Evolutionary conservation across 2,113 vertebrate genomes (phyloP).

Genomic region (Tupaia tana): DNA sequence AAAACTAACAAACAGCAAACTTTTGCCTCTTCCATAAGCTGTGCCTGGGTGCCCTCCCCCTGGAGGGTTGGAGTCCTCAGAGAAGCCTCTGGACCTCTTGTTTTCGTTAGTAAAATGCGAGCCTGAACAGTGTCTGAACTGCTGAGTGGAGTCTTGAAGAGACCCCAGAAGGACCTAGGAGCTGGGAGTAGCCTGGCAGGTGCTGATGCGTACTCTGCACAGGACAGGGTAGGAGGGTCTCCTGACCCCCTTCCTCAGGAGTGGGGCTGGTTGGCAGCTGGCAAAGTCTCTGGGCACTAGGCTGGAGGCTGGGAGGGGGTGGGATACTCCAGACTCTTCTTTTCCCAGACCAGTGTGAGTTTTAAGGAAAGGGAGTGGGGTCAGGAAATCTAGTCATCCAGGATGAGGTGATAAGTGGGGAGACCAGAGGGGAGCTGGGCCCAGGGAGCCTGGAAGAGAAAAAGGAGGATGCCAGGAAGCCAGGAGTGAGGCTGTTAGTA

Average conservation of each 20-base stretch:
- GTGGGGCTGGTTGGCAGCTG: not conserved
- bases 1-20: constrained; percentile 66
- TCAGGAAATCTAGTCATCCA: not conserved
- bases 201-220: not conserved
- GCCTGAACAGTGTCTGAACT: not conserved
- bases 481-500: not conserved
- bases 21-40: constrained; percentile 34
- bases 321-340: not conserved
- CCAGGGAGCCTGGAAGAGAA: not conserved
- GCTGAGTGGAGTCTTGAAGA: not conserved
- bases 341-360: not conserved
- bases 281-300: not conserved
- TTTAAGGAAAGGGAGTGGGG: not conserved
- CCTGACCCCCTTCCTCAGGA: not conserved
- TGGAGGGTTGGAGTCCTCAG: not conserved
- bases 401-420: not conserved
- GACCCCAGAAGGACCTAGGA: not conserved
- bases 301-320: not conserved
- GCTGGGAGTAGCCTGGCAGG: not conserved
- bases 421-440: not conserved
- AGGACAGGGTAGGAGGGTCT: not conserved
- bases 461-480: not conserved
- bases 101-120: not conserved
- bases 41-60: not conserved
- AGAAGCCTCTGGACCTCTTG: constrained; percentile 11